Evolutionary conservation across 2,888 invertebrate species (phyloP), one percentile per base, ranked within the genome.

Genomic region (Neria commutata): DNA sequence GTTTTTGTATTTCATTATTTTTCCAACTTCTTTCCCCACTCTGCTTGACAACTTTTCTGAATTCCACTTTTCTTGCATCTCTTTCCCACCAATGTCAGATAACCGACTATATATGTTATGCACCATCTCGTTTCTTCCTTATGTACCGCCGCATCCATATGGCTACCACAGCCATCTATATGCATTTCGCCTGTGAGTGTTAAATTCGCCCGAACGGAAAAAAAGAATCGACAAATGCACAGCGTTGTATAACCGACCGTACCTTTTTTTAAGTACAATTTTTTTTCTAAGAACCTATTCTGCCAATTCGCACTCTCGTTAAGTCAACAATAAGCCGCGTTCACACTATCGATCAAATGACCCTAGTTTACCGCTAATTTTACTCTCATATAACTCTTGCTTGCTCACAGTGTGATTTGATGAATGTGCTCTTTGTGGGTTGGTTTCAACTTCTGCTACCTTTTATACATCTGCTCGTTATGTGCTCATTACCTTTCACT

Each of bases 61-160:
- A 51, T n/a, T 26, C 24, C 17, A 8, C 25, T n/a, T 8, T 37
- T 17, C 61, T n/a, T 58, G 16, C 60, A 48, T 61, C 10, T 57
- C 55, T 6, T 8, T 17, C 3, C 17, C 11, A 26, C 34, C 40
- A 26, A 52, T 46, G 1, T 37, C 23, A 14, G 49, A 25, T 48
- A 19, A 46, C 17, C 49, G n/a, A 55, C 53, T 3, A 23, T 49
- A 45, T 21, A 60, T 60, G 60, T 63, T 60, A 60, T 58, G 60
- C 53, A 63, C 24, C 26, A 0, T 37, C 52, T 52, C 52, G 2
- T 19, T 52, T 26, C 14, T 25, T 25, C 52, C 24, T 52, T 52
- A 52, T 52, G 42, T 52, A 52, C 52, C 42, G 25, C 6, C 5
- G 42, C 14, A 42, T 17, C 17, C 42, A 14, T 19, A 24, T n/a